Evolutionary conservation across 2,797 vertebrate genomes (phyloP).

Genomic region (Neopelma chrysocephalum): DNA sequence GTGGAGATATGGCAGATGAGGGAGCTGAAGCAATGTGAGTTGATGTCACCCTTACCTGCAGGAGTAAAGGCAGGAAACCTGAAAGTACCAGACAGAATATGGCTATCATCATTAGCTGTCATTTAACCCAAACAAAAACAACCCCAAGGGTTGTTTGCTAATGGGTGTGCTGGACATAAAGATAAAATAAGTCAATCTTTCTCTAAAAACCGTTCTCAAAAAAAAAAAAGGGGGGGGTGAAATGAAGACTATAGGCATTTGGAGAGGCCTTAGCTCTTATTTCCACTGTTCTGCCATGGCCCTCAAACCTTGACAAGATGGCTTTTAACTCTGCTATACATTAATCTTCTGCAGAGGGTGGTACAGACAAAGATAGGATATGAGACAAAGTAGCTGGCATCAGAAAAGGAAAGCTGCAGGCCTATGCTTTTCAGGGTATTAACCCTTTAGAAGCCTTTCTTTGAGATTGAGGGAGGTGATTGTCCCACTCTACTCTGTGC

Average conservation of each 20-base stretch:
- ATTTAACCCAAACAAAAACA: background rate
- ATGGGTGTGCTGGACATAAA: background rate
- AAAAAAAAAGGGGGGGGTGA: background rate
- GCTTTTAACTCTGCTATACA: background rate
- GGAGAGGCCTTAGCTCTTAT: background rate
- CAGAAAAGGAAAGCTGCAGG: background rate
- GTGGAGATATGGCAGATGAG: background rate
- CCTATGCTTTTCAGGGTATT: background rate
- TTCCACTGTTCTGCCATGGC: background rate
- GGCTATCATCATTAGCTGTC: background rate
- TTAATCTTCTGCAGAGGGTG: background rate
- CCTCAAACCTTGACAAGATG: background rate
- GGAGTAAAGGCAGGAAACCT: background rate
- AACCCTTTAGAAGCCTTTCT: background rate
- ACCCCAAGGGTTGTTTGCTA: background rate
- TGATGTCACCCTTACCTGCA: background rate
- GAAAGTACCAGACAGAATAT: background rate
- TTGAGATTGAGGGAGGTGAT: background rate
- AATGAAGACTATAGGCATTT: background rate
- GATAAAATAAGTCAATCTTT: background rate
- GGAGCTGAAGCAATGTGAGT: background rate
- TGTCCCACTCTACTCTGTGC: background rate
- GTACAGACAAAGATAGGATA: background rate
- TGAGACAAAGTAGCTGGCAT: background rate
- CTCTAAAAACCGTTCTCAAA: background rate